Percentiles rank a stretch among this genome's conserved stretches.
phyloP scores from a whole-genome alignment of 2,797 vertebrate genomes.

The Protosalanx chinensis region DNA sequence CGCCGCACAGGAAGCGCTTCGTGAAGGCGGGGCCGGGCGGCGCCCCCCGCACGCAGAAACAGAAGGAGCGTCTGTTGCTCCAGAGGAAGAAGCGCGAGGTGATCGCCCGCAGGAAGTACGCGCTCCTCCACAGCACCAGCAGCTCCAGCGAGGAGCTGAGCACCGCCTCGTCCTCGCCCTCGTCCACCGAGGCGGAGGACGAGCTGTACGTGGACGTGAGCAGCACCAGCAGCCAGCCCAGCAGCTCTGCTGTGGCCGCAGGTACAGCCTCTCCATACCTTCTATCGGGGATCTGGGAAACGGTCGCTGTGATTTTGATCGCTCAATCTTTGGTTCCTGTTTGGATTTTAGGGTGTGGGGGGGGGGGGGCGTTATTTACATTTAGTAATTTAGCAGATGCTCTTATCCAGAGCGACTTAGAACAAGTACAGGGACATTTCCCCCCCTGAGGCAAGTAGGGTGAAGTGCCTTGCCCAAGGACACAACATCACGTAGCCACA shows the following conservation, averaged over 20 bases:
- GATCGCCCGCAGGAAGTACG: conserved; percentile 90
- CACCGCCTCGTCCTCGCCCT: conserved; percentile 88
- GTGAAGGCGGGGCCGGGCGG: conserved; percentile 80
- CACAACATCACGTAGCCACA: too few species aligned
- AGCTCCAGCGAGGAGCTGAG: conserved; percentile 95
- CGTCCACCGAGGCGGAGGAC: conserved; percentile 92
- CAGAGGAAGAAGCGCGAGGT: conserved; percentile 95
- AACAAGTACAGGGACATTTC: too few species aligned
- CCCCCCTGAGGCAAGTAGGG: too few species aligned
- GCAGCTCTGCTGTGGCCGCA: conserved; percentile 83
- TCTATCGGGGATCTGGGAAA: too few species aligned
- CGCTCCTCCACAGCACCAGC: conserved; percentile 90
- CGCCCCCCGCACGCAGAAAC: conserved; percentile 89
- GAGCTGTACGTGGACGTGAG: conserved; percentile 94
- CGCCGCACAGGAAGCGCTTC: conserved; percentile 88
- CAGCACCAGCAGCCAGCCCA: conserved; percentile 88
- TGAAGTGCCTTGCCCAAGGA: too few species aligned
- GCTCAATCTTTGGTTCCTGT: too few species aligned
- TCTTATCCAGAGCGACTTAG: too few species aligned
- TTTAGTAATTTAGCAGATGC: too few species aligned
- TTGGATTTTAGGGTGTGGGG: too few species aligned
- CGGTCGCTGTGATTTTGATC: too few species aligned
- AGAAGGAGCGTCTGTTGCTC: conserved; percentile 91
- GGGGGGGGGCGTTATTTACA: too few species aligned
- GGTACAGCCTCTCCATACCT: conserved; percentile 68